phyloP scores from a whole-genome alignment of 2,888 invertebrate species.

The Diplolepis rosae region DNA sequence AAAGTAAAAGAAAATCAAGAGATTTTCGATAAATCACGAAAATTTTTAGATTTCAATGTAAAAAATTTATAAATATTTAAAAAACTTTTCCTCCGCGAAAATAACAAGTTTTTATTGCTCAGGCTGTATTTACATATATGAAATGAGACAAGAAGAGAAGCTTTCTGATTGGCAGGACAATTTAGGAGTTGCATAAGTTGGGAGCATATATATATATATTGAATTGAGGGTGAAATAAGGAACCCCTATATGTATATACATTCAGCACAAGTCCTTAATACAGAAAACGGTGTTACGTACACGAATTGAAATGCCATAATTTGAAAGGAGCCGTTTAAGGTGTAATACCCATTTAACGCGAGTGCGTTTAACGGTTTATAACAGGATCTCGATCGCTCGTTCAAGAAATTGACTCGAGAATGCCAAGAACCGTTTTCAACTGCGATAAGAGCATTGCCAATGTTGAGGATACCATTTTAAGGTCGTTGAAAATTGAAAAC shows the following conservation, averaged over 20 bases:
- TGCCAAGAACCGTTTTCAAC: conserved; percentile 36
- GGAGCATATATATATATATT: conserved; percentile 24
- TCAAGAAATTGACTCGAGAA: conserved; percentile 45
- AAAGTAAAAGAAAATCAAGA: no score
- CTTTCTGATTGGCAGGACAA: conserved; percentile 52
- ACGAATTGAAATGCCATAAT: conserved; percentile 41
- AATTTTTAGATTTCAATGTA: no score
- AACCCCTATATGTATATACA: conserved; percentile 44
- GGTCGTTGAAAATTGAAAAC: conserved; percentile 23
- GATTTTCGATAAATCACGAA: no score
- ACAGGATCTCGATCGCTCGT: conserved; percentile 48
- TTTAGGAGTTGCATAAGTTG: conserved; percentile 48
- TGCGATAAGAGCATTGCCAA: conserved; percentile 41
- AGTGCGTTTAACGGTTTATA: conserved; percentile 43
- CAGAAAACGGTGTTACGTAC: conserved; percentile 38
- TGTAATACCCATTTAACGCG: conserved; percentile 35
- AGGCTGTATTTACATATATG: no score
- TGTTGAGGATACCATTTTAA: conserved; percentile 29
- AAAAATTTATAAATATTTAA: no score
- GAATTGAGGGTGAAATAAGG: conserved; percentile 55
- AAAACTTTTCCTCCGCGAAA: no score
- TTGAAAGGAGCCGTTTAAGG: conserved; percentile 41
- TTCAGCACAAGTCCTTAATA: no score
- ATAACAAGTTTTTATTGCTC: no score
- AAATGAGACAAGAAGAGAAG: background rate